Conservation (phyloP, 1,140 invertebrate genomes). For the Sminthurinus signatus region DNA sequence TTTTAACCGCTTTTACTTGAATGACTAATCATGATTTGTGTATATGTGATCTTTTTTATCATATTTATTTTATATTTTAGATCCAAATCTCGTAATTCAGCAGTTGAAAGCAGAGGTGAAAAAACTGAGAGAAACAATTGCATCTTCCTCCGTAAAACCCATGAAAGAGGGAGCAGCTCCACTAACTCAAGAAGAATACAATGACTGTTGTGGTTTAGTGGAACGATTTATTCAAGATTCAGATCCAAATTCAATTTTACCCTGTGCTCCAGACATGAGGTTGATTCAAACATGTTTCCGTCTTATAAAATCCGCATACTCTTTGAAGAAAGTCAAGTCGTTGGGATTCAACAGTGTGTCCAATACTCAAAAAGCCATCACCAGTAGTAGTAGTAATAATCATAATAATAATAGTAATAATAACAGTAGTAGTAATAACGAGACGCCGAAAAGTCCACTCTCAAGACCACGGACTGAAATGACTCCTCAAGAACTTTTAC, state of each 20-base stretch:
- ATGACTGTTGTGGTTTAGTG: conserved; percentile 21
- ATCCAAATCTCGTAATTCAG: conserved; percentile 51
- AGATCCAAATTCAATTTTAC: conserved; percentile 23
- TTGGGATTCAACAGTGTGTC: no score
- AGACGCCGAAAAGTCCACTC: not conserved
- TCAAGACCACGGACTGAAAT: conserved; percentile 7
- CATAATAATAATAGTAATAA: no score
- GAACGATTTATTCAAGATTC: conserved; percentile 24
- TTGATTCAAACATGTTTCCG: conserved; percentile 37
- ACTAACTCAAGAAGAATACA: conserved; percentile 24
- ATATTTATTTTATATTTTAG: no score
- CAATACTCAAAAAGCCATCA: no score
- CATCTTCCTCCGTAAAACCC: conserved; percentile 17
- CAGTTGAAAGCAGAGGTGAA: conserved; percentile 49
- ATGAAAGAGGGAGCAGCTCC: conserved; percentile 17
- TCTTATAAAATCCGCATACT: conserved; percentile 21
- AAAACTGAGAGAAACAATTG: conserved; percentile 40
- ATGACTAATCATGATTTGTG: no score
- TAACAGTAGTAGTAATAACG: no score
- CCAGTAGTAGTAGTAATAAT: not conserved
- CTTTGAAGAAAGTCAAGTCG: not conserved
- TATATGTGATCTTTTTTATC: no score
- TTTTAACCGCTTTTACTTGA: no score
- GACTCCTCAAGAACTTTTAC: conserved; percentile 10
- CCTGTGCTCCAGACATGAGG: conserved; percentile 35